A percentile compares a stretch with the other conserved stretches of the same genome.
These are phyloP conservation scores for Euwallacea fornicatus DNA, from an alignment of 1,140 invertebrate species.

Conservation along the genomic window DNA sequence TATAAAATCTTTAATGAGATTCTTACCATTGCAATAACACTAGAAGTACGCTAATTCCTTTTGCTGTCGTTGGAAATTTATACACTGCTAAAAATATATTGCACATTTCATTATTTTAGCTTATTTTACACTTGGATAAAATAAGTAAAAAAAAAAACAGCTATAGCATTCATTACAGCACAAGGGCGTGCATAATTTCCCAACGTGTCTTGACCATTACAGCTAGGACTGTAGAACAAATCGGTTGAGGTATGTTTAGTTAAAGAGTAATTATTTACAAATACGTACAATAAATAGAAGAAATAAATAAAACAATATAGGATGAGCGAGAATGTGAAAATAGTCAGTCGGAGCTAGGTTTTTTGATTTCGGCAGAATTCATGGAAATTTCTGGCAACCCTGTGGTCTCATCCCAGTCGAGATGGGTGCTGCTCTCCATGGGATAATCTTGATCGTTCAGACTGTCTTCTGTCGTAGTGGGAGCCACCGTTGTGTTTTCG, in stretches of 20 bases:
- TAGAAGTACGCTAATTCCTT: too few species aligned
- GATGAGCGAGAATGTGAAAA: constrained; percentile 25
- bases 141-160: constrained; percentile 22
- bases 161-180: too few species aligned
- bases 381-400: constrained; percentile 42
- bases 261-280: constrained; percentile 35
- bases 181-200: too few species aligned
- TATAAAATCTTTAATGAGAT: constrained; percentile 1
- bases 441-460: constrained; percentile 47
- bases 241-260: constrained; percentile 34
- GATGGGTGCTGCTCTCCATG: constrained; percentile 46
- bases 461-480: constrained; percentile 40
- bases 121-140: constrained; percentile 28
- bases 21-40: not conserved
- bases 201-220: too few species aligned
- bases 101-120: constrained; percentile 6
- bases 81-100: too few species aligned
- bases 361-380: constrained; percentile 37
- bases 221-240: too few species aligned
- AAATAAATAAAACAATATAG: constrained; percentile 49
- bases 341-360: constrained; percentile 48
- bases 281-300: constrained; percentile 52
- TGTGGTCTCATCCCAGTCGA: constrained; percentile 48
- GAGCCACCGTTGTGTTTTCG: constrained; percentile 36
- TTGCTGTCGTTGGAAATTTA: too few species aligned